Evolutionary conservation across 2,113 vertebrate genomes (phyloP), one percentile per base, ranked within the genome.

Genomic region (Malurus cyaneus): DNA sequence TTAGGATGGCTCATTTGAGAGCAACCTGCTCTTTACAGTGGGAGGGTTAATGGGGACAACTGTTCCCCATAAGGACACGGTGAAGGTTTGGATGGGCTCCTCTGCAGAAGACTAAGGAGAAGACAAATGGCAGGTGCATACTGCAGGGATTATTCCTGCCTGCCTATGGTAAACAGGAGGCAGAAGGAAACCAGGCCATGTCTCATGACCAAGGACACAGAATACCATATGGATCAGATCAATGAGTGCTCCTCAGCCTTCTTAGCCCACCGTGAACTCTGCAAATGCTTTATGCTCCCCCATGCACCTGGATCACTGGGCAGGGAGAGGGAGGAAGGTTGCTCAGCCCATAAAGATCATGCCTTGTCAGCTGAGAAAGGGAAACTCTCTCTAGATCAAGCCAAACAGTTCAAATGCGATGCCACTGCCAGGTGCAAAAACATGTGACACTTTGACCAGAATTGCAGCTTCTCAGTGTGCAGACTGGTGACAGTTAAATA

Each of bases 381-480:
- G 16, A 73, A 70, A 18, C 18, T 24, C 5, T 21, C 16, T 29
- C 23, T 18, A 57, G 34, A 6, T 41, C 23, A 28, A 62, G 16
- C 29, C 7, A 57, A 39, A 18, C 0, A 0, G 9, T 36, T 92
- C 25, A 65, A 36, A 19, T 36, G 9, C 0, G 1, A 34, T 77
- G 29, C 20, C 23, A 25, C 18, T 20, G 16, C 17, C 26, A 60
- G 31, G 12, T 26, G 23, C 72, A 11, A 46, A 25, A 73, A 5
- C 11, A 50, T 11, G 11, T 17, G 39, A 15, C 5, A 15, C 23
- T 62, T 72, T 0, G 6, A 70, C 23, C 77, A 65, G 42, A 66
- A 23, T 32, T 59, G 24, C 29, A 44, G 32, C 17, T 88, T 73
- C 49, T 82, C 34, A 19, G 34, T 3, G 1, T 32, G 53, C 7